Evolutionary conservation across 2,113 vertebrate species (phyloP).

Genomic region (Ramphastos sulfuratus): DNA sequence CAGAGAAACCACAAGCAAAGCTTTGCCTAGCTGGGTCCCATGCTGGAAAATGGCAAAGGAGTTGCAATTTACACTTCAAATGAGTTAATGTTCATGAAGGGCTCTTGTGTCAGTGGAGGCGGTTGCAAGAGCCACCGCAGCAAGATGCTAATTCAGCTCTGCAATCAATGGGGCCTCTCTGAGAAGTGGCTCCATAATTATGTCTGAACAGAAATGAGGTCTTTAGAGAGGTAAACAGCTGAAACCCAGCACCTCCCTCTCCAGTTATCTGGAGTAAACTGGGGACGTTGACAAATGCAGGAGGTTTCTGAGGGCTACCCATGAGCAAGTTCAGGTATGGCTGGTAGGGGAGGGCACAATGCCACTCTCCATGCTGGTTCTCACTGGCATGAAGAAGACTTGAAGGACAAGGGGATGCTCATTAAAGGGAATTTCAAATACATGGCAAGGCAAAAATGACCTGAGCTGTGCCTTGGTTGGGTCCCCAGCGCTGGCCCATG

Average conservation of each 20-base stretch:
- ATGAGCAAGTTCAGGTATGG: neutral
- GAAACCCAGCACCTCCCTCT: neutral
- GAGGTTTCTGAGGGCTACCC: neutral
- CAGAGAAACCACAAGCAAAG: neutral
- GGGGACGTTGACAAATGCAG: neutral
- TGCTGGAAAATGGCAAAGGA: neutral
- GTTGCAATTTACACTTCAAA: slow-evolving; percentile 10
- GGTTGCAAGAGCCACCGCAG: neutral
- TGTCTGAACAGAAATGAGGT: neutral
- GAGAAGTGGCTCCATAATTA: neutral
- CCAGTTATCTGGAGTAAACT: neutral
- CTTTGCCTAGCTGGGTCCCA: neutral
- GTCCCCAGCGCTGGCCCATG: accelerated
- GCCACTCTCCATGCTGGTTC: neutral
- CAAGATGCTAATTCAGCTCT: slow-evolving; percentile 29
- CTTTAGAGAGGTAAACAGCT: slow-evolving; percentile 19
- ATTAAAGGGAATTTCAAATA: no score
- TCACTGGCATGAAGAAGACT: neutral
- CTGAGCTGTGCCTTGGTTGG: accelerated
- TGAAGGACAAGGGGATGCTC: neutral
- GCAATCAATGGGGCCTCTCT: slow-evolving; percentile 42
- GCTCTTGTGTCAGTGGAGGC: neutral
- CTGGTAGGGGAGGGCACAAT: neutral
- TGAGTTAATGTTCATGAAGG: neutral
- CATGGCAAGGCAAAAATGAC: no score